Conservation (phyloP, 2,113 vertebrate genomes). For the Xiphophorus hellerii region DNA sequence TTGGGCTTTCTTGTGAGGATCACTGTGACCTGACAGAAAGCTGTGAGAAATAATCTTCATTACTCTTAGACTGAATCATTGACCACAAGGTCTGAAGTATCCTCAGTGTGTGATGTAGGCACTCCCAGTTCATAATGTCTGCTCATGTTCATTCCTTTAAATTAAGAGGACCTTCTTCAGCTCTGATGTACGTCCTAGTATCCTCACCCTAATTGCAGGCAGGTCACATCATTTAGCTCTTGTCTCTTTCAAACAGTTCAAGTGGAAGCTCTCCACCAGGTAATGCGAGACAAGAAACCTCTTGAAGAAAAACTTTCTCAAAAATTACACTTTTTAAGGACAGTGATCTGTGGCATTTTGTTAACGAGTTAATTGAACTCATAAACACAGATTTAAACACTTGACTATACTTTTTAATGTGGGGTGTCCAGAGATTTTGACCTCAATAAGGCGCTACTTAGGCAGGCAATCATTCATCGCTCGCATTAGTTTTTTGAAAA, state of each 20-base stretch:
- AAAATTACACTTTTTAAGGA: slow-evolving; percentile 49
- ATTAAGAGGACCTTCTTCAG: slow-evolving; percentile 29
- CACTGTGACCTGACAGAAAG: slow-evolving; percentile 49
- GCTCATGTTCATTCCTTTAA: slow-evolving; percentile 14
- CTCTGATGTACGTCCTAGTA: slow-evolving; percentile 21
- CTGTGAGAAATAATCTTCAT: slow-evolving; percentile 68
- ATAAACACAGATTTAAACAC: slow-evolving; percentile 35
- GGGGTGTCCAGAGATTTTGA: slow-evolving; percentile 2
- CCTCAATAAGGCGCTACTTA: slow-evolving; percentile 19
- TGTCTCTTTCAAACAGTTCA: slow-evolving; percentile 36
- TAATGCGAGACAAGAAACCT: slow-evolving; percentile 19
- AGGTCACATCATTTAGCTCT: slow-evolving; percentile 48
- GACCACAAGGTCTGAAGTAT: slow-evolving; percentile 57
- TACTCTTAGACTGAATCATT: slow-evolving; percentile 72
- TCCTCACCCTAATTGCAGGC: slow-evolving; percentile 33
- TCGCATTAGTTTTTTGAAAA: slow-evolving; percentile 5
- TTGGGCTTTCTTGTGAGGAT: slow-evolving; percentile 57
- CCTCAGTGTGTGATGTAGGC: slow-evolving; percentile 6
- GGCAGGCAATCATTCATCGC: slow-evolving; percentile 24
- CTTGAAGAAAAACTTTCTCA: slow-evolving; percentile 28
- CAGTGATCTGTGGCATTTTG: slow-evolving; percentile 12
- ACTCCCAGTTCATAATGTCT: background rate
- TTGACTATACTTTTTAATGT: slow-evolving; percentile 11
- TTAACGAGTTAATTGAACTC: slow-evolving; percentile 27
- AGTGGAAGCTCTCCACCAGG: slow-evolving; percentile 40